Conservation (phyloP, 2,888 invertebrate genomes). For the Andricus quercusramuli region DNA sequence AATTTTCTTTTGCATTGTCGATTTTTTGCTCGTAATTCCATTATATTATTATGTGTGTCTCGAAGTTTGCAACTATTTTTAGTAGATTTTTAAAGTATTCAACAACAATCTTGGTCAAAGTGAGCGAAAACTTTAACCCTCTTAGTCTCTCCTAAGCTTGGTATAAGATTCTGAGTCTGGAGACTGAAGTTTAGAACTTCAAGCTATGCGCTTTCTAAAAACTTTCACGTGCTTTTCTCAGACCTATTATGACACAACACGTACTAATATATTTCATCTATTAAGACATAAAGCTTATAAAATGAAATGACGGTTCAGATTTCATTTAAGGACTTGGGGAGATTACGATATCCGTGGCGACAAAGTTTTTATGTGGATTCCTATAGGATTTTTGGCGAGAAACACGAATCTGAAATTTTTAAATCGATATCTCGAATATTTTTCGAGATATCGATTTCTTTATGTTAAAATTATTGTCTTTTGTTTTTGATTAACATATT, state of each 20-base stretch:
- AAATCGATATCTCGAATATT: no score
- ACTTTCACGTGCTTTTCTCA: background rate
- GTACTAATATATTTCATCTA: background rate
- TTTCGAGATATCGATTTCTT: no score
- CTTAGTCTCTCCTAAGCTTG: background rate
- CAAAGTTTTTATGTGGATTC: no score
- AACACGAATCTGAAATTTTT: no score
- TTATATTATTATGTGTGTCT: background rate
- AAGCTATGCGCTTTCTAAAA: background rate
- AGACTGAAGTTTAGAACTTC: conserved; percentile 22
- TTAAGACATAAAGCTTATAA: no score
- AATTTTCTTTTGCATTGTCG: no score
- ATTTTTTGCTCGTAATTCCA: background rate
- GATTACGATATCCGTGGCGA: no score
- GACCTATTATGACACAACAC: background rate
- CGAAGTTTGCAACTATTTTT: conserved; percentile 4
- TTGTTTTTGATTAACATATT: no score
- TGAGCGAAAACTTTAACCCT: background rate
- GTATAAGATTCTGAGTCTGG: conserved; percentile 21
- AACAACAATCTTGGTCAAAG: conserved; percentile 37
- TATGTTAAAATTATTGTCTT: no score
- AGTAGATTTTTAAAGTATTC: background rate
- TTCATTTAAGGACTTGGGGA: background rate
- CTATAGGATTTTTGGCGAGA: no score
- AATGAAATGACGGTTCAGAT: background rate